Conservation (phyloP, 2,888 invertebrate genomes). For the Cephalotes varians region DNA sequence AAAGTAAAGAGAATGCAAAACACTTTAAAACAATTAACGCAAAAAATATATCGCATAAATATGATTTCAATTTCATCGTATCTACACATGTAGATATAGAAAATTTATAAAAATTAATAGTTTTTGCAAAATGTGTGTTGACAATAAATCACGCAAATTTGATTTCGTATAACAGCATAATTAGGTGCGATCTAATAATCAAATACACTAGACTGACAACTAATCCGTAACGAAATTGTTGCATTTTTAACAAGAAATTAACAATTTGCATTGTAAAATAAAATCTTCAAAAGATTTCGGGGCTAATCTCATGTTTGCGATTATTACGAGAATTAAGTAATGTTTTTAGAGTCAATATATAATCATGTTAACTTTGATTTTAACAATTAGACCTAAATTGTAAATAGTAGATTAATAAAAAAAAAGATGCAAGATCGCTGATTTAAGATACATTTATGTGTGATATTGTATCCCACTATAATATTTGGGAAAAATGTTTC, state of each 20-base stretch:
- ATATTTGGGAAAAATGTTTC: neutral
- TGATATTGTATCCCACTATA: neutral
- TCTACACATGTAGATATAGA: neutral
- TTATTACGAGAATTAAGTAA: conserved; percentile 56
- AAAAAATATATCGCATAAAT: neutral
- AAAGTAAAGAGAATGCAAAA: neutral
- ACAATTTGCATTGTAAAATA: conserved; percentile 57
- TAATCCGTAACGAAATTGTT: conserved; percentile 50
- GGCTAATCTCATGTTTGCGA: conserved; percentile 46
- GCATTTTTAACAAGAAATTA: conserved; percentile 63
- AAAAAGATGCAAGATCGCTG: neutral
- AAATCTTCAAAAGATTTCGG: conserved; percentile 43
- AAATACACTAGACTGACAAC: conserved; percentile 41
- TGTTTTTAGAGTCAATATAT: conserved; percentile 35
- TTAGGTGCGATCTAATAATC: conserved; percentile 62
- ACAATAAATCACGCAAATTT: neutral
- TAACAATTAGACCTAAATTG: neutral
- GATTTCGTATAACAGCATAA: neutral
- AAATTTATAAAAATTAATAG: conserved; percentile 9
- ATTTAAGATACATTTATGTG: neutral
- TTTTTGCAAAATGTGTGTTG: neutral
- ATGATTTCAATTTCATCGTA: neutral
- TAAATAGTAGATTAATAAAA: neutral
- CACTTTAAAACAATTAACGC: neutral
- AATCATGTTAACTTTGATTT: conserved; percentile 8